Base-by-base conservation (phyloP, 1,140 invertebrate genomes). In the Agrilus planipennis region DNA sequence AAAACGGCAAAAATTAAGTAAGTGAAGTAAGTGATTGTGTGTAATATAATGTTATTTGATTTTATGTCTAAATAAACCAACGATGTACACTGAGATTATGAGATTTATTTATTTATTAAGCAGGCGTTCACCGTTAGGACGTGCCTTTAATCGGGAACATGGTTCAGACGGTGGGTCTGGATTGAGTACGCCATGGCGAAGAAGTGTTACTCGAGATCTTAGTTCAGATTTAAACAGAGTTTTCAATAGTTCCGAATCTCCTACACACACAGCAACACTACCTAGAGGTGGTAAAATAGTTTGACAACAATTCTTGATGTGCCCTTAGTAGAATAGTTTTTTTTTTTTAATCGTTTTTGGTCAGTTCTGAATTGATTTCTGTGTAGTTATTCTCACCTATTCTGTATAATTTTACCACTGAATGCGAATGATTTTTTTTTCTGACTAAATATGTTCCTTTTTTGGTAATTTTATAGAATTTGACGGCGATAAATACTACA, bases 181-280 rank as follows among this genome's bases (percentile, higher is more conserved):
- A 32, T 57, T 45, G 46, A 63, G 47, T 45, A 63, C 54, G 30
- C 69, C 70, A 5, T 76, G 74, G 74, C 60, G 73, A 42, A 64
- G 72, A 41, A 75, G 73, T 53, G 63, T 72, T 43, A 72, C 71
- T 34, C 62, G 72, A 41, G 72, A 76, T 43, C 45, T 72, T 39
- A 63, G 67, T 12, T 64, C 62, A 36, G 69, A 72, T 44, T 70
- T 72, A 50, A 69, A 73, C 36, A 69, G 63, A 34, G 71, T 71
- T 51, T 70, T 71, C 50, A 68, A 66, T 41, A 51, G 62, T 23
- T 38, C 51, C 15, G 9, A 18, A 10, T 47, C 51, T 37, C 58
- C 63, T 40, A 60, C 64, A 7, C 62, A 61, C 34, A 55, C 58
- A 48, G 69, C 75, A 40, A 71, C 72, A 34, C 61, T 76, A 41